phyloP scores from a whole-genome alignment of 2,113 vertebrate species.

The Emydura subglobosa region DNA sequence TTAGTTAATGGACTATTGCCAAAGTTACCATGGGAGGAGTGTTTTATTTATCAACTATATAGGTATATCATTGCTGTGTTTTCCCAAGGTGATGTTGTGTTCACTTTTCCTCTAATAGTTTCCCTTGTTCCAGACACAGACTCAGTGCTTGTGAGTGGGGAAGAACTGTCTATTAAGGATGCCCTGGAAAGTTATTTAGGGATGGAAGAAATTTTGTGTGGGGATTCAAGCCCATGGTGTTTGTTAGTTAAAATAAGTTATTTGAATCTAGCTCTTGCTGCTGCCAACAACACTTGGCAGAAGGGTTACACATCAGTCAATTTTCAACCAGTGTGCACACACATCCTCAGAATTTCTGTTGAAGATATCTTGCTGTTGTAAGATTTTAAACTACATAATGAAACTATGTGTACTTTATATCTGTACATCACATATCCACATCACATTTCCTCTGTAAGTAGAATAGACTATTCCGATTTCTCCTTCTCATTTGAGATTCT shows the following conservation, averaged over 20 bases:
- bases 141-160: neutral
- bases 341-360: neutral
- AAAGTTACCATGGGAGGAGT: neutral
- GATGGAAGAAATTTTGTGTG: neutral
- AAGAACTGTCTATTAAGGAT: neutral
- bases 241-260: neutral
- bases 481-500: neutral
- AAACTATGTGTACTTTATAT: rapidly evolving
- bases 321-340: neutral
- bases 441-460: neutral
- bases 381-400: neutral
- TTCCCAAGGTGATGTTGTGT: neutral
- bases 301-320: neutral
- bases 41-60: neutral
- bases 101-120: neutral
- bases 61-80: neutral
- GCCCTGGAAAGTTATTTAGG: neutral
- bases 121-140: neutral
- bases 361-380: neutral
- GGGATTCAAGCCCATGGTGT: neutral
- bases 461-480: neutral
- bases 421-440: neutral
- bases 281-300: neutral
- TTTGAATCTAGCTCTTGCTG: neutral
- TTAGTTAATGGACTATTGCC: neutral